Conservation (phyloP, 2,888 invertebrate species). For the Ceratothoa steindachneri region DNA sequence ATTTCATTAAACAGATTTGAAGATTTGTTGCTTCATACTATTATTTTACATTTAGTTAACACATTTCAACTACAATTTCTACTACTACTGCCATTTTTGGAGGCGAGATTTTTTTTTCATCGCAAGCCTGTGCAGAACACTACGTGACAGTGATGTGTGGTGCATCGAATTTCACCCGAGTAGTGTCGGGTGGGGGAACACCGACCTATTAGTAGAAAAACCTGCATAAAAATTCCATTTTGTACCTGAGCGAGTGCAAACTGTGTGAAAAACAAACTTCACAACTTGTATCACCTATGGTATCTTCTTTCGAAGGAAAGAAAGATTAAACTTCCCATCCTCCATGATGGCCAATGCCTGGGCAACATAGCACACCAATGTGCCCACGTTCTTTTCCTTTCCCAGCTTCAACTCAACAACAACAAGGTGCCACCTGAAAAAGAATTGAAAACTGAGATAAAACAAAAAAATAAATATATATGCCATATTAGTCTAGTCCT, state of each 20-base stretch:
- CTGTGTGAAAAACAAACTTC: neutral
- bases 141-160: constrained; percentile 14
- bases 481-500: too few species aligned
- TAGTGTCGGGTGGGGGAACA: neutral
- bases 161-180: constrained; percentile 24
- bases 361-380: too few species aligned
- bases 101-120: constrained; percentile 30
- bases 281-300: neutral
- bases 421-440: too few species aligned
- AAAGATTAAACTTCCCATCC: too few species aligned
- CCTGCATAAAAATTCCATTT: too few species aligned
- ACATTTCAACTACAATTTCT: constrained; percentile 23
- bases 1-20: constrained; percentile 32
- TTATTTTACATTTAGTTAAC: constrained; percentile 28
- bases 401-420: too few species aligned
- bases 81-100: constrained; percentile 28
- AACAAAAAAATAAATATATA: too few species aligned
- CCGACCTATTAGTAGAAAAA: too few species aligned
- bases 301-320: neutral
- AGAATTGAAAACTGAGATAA: too few species aligned
- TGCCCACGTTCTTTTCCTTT: too few species aligned
- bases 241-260: too few species aligned
- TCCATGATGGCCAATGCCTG: too few species aligned
- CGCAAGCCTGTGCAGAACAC: constrained; percentile 22
- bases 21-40: constrained; percentile 24